Percentiles rank a stretch among this genome's conserved stretches.
These are phyloP conservation scores for Cisticola juncidis DNA, from an alignment of 2,113 vertebrate genomes.

Conservation along the genomic window DNA sequence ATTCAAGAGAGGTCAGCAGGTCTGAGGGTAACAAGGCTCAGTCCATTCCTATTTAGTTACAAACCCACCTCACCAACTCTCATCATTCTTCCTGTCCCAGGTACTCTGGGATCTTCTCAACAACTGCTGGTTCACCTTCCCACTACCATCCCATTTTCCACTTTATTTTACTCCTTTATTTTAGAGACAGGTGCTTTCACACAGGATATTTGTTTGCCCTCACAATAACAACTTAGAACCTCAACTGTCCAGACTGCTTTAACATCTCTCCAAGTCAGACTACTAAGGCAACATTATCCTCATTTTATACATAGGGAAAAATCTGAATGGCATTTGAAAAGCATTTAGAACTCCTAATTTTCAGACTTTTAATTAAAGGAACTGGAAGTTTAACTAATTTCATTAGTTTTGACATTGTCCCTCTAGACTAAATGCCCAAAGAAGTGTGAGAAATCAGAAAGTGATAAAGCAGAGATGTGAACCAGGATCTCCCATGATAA, in stretches of 20 bases:
- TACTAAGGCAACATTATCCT: background rate
- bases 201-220: background rate
- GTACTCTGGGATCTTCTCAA: background rate
- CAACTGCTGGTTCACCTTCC: background rate
- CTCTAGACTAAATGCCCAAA: background rate
- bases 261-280: background rate
- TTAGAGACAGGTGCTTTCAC: background rate
- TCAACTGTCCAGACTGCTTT: background rate
- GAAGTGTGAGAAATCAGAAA: background rate
- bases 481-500: background rate
- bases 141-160: background rate
- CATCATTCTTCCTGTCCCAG: background rate
- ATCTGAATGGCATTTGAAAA: background rate
- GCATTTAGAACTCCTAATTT: background rate
- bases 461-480: background rate
- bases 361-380: background rate
- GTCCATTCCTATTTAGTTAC: background rate
- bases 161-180: background rate
- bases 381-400: background rate
- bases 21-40: background rate
- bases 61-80: background rate
- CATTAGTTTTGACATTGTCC: background rate
- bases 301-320: background rate
- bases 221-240: background rate
- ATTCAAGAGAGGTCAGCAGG: background rate